Evolutionary conservation across 1,140 invertebrate species (phyloP).

Genomic region (Linepithema humile): DNA sequence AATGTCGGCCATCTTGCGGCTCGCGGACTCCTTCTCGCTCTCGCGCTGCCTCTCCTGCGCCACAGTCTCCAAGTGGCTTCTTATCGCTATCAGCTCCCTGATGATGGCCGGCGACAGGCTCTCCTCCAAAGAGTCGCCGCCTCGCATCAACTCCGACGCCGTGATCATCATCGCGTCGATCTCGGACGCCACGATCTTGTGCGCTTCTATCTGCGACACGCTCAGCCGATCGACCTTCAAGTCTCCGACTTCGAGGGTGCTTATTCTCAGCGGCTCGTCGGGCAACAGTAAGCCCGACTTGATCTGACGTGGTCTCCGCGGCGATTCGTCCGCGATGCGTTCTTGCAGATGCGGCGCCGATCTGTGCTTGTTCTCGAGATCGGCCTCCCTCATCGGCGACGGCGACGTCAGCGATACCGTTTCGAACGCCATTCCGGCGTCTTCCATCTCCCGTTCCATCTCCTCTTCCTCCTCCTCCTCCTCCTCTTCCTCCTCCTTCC

Average conservation of each 20-base stretch:
- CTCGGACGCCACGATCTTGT: constrained; percentile 91
- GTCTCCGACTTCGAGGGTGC: constrained; percentile 88
- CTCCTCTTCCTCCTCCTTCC: constrained; percentile 16
- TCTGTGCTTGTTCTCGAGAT: constrained; percentile 43
- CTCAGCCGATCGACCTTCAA: constrained; percentile 91
- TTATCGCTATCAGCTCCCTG: constrained; percentile 80
- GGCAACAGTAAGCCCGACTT: constrained; percentile 69
- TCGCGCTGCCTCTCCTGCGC: constrained; percentile 23
- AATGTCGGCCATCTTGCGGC: constrained; percentile 51
- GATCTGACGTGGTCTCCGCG: constrained; percentile 48
- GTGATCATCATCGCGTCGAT: constrained; percentile 90
- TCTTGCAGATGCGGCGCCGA: constrained; percentile 56
- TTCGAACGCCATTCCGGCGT: constrained; percentile 28
- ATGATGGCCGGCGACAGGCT: constrained; percentile 78
- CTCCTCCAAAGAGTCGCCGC: constrained; percentile 54
- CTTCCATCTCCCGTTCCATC: background rate
- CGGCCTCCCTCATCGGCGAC: constrained; percentile 32
- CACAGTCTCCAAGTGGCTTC: constrained; percentile 78
- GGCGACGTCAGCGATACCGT: constrained; percentile 53
- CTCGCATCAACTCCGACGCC: constrained; percentile 86
- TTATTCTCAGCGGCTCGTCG: constrained; percentile 83
- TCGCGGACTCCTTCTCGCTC: constrained; percentile 8
- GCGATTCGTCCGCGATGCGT: background rate
- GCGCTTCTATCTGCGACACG: constrained; percentile 90
- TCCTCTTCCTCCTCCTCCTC: background rate